Base-by-base conservation (phyloP, 2,797 vertebrate genomes). In the Myotis pilosus region DNA sequence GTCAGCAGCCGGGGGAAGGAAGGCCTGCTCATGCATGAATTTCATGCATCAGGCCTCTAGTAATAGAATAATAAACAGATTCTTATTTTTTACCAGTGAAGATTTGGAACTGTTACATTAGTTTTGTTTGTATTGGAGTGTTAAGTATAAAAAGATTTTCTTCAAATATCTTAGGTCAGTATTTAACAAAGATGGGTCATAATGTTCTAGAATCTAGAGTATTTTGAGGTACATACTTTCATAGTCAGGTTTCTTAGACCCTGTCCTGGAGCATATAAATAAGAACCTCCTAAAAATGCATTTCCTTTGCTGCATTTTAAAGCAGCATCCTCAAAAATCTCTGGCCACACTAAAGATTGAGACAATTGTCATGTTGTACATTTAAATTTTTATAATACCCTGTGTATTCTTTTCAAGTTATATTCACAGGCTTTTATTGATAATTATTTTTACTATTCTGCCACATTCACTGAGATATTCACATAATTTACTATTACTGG, bases 401-500 rank as follows among this genome's bases (percentile, higher is more conserved):
- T 83, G 30, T 76, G 80, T 74, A 71, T 69, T 86, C 64, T 41
- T 53, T 71, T 10, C 23, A 79, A 91, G 2, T 60, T 80, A 82
- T 92, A 89, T 28, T 80, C 62, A 60, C 44, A 81, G 89, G 78
- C 8, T 57, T 57, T 84, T 82, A 53, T 66, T 93, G 55, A 90
- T 88, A 84, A 57, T 93, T 3, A 25, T 71, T 3, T 55, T 81
- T 84, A 44, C 36, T 64, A 64, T 47, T 57, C n/a, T 87, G 44
- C 22, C 55, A 90, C 19, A 82, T 78, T 90, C 38, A 79, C 53
- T 64, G 71, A 95, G 5, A 22, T 72, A 85, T 13, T 81, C 55
- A 96, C 16, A 85, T 78, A 92, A 82, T 94, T 94, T 92, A 30
- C 74, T 92, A 85, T 93, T 93, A 82, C 17, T n/a, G 44, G 71